Base-by-base conservation (phyloP, 2,113 vertebrate genomes). In the Edolisoma coerulescens region DNA sequence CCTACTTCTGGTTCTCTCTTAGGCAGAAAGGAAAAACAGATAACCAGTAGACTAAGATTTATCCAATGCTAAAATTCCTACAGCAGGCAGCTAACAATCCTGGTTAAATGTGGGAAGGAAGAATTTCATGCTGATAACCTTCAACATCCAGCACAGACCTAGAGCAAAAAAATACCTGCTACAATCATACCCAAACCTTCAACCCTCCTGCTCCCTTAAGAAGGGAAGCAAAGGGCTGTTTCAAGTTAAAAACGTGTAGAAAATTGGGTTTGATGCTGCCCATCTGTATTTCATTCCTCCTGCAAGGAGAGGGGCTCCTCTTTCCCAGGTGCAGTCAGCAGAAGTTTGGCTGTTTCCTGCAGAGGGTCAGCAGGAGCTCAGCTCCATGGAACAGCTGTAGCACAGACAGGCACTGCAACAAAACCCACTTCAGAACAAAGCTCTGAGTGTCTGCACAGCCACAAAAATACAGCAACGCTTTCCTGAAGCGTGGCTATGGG, bases 21-120 rank as follows among this genome's bases (percentile, higher is more conserved):
- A 21, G 24, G 21, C 59, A 90, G 8, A 11, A 69, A 18, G 28
- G 7, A 64, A 56, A 76, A 37, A 0, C 21, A 75, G n/a, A 27
- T 18, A 50, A 39, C 7, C 20, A 41, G 21, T 3, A 79, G 13
- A 30, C 1, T 4, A 19, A 35, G 26, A 54, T 61, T 83, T 69
- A 57, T 30, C n/a, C 16, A 76, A 5, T 15, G 35, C 8, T 45
- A 45, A 76, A 76, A 69, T 42, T 53, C 30, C 14, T 33, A 32
- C 4, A 3, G 28, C 22, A 49, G 6, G 22, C 22, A 71, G 20
- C 8, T 24, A n/a, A 41, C 13, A 6, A 1, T 19, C 4, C 3
- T 52, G 30, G 19, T 13, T 63, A 52, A 52, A 49, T 49, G 44
- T 33, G 37, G 8, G 12, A 14, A 78, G 4, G 9, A 54, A 68